Evolutionary conservation across 1,140 invertebrate species (phyloP), one percentile per base, ranked within the genome.

Genomic region (Nylanderia fulva): DNA sequence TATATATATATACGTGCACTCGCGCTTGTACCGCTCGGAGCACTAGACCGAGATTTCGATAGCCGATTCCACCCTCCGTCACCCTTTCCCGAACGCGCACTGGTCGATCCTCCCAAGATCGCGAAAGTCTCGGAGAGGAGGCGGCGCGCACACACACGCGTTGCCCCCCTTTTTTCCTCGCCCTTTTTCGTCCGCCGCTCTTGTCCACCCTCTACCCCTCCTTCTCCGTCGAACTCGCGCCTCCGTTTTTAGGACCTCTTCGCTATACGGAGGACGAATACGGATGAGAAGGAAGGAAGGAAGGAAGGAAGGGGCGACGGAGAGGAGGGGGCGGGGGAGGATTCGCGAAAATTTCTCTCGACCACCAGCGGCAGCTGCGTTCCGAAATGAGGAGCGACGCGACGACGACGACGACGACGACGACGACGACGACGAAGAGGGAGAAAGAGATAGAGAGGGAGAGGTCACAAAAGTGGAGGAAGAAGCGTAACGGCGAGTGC

Each of bases 401-500:
- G 72, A 87, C 79, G 87, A 87, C n/a, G 68, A 77, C n/a, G 42
- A 58, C 42, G 75, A 71, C 76, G 63, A 71, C 52, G 64, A 45
- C 42, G 42, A 29, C 42, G 58, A 24, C 45, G 58, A 64, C 42
- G 63, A 42, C 58, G 64, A 84, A 48, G 61, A 9, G 75, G 58
- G 42, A 63, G 63, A 60, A 64, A 36, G 74, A 58, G 27, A 60
- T 21, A 52, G 72, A 33, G 76, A 21, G 18, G 83, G 87, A 74
- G 88, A 87, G 85, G 85, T 87, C 84, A 87, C 82, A 84, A 90
- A 85, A 89, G 87, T 88, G 87, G 84, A 88, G 86, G 90, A 92
- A 92, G 90, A 92, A 92, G 90, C 91, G 90, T 91, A 92, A 92
- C 92, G 90, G 87, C 91, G 89, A 89, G 60, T 92, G 90, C 90